Evolutionary conservation across 2,888 invertebrate genomes (phyloP).

Genomic region (Pollenia labialis): DNA sequence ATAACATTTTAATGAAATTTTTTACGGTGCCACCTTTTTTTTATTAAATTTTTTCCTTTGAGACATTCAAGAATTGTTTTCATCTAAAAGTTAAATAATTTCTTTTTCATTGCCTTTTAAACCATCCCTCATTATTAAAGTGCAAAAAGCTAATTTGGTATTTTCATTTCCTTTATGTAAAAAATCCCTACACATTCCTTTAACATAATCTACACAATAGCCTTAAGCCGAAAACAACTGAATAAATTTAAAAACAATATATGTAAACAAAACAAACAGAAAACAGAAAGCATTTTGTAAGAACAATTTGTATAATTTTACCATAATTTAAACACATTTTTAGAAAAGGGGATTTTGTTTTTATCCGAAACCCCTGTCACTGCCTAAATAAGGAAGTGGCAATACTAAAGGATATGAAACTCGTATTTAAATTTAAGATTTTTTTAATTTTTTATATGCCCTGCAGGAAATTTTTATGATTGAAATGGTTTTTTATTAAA

Average conservation of each 20-base stretch:
- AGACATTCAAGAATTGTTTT: not conserved
- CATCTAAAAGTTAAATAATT: conserved; percentile 41
- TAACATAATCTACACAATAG: conserved; percentile 51
- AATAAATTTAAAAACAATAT: conserved; percentile 2
- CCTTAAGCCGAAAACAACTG: conserved; percentile 42
- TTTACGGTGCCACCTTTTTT: conserved; percentile 26
- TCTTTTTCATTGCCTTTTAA: not conserved
- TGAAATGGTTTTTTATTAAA: conserved; percentile 21
- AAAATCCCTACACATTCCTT: conserved; percentile 15
- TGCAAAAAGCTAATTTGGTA: not conserved
- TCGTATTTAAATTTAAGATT: conserved; percentile 31
- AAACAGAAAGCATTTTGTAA: conserved; percentile 14
- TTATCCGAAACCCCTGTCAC: conserved; percentile 14
- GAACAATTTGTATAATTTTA: conserved; percentile 65
- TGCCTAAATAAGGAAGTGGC: conserved; percentile 8
- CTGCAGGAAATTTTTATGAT: conserved; percentile 36
- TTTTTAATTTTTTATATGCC: conserved; percentile 18
- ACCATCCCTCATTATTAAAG: not conserved
- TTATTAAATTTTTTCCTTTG: not conserved
- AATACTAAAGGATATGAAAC: not conserved
- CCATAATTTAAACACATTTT: conserved; percentile 57
- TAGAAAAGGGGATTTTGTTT: conserved; percentile 20
- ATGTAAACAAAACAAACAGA: not conserved
- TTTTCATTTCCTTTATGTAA: not conserved
- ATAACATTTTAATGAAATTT: conserved; percentile 51